Evolutionary conservation across 2,888 invertebrate genomes (phyloP).

Genomic region (Pristionchus arcanus): DNA sequence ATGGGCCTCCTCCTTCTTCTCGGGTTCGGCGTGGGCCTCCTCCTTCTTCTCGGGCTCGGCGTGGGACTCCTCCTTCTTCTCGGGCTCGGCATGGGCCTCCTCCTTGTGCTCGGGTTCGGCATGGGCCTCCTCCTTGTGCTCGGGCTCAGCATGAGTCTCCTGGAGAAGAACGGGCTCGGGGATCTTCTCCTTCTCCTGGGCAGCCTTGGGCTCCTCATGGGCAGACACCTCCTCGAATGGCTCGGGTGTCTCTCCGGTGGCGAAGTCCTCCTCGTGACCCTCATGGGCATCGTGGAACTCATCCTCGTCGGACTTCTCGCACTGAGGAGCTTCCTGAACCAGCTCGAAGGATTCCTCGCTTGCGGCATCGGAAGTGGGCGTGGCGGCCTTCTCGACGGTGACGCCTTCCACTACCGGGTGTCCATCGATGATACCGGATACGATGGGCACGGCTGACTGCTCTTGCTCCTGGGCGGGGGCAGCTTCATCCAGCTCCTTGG

Average conservation of each 20-base stretch:
- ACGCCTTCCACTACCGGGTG: neutral
- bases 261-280: neutral
- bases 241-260: neutral
- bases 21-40: neutral
- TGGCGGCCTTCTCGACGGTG: neutral
- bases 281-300: constrained; percentile 45
- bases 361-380: neutral
- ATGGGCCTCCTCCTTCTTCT: neutral
- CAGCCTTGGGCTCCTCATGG: constrained; percentile 31
- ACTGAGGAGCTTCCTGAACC: neutral
- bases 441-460: constrained; percentile 12
- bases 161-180: neutral
- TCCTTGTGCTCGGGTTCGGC: neutral
- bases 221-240: neutral
- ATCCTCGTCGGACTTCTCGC: neutral
- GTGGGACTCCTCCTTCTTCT: neutral
- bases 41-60: constrained; percentile 19
- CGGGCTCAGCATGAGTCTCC: neutral
- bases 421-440: constrained; percentile 15
- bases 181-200: neutral
- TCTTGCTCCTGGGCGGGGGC: neutral
- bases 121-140: neutral
- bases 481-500: neutral
- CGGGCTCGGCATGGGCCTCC: neutral
- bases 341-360: constrained; percentile 6